Evolutionary conservation across 2,888 invertebrate species (phyloP).

Genomic region (Agapetus fuscipes): DNA sequence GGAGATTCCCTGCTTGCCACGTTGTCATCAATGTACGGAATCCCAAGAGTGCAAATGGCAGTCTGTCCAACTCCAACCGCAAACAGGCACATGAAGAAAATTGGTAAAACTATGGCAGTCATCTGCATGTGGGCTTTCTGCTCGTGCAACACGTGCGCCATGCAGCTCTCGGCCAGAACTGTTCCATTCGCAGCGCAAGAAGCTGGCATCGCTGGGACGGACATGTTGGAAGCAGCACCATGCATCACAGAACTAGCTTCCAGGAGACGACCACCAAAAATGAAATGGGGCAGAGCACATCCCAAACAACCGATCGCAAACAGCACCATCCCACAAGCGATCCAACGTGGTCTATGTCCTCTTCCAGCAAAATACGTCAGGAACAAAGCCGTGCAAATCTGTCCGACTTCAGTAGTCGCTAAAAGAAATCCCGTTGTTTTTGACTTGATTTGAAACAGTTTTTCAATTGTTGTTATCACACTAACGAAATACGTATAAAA

Average conservation of each 20-base stretch:
- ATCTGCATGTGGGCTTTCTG: constrained; percentile 65
- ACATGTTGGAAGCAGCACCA: constrained; percentile 26
- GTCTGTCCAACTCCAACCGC: constrained; percentile 90
- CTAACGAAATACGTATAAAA: constrained; percentile 91
- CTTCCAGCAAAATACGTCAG: constrained; percentile 85
- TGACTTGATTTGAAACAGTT: constrained; percentile 83
- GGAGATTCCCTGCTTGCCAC: constrained; percentile 88
- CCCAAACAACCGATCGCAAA: constrained; percentile 79
- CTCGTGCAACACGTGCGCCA: constrained; percentile 51
- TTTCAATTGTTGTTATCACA: constrained; percentile 88
- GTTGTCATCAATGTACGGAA: constrained; percentile 91
- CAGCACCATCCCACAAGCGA: constrained; percentile 85
- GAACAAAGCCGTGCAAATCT: constrained; percentile 80
- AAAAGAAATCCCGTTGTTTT: constrained; percentile 83
- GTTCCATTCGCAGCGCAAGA: constrained; percentile 28
- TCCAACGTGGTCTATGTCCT: constrained; percentile 89
- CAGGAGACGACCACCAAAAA: constrained; percentile 68
- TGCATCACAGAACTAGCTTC: constrained; percentile 34
- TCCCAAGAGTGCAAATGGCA: constrained; percentile 84
- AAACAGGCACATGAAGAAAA: constrained; percentile 79
- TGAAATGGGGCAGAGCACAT: constrained; percentile 79
- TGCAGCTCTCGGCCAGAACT: constrained; percentile 32
- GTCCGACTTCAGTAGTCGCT: constrained; percentile 88
- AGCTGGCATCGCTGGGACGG: constrained; percentile 21
- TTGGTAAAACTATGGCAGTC: constrained; percentile 72